phyloP scores from a whole-genome alignment of 64 coral and sea anemone genomes.

The Actinia tenebrosa region DNA sequence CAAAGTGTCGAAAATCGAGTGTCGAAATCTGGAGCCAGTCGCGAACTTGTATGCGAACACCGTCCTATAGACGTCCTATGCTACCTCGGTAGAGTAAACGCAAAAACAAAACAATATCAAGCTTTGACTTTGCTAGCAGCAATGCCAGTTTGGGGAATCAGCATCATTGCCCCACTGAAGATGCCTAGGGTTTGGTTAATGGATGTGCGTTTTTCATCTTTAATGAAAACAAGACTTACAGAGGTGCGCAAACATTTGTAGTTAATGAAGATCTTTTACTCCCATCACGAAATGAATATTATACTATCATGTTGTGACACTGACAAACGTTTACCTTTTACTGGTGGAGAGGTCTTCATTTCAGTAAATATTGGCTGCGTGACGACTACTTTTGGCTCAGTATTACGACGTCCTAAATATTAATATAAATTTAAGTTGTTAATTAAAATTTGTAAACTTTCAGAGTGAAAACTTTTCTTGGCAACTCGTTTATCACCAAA shows the following conservation, averaged over 20 bases:
- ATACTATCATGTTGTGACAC: not conserved
- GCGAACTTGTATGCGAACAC: not conserved
- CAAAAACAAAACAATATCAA: too few relatives aligned
- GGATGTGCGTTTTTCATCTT: too few relatives aligned
- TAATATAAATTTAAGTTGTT: not conserved
- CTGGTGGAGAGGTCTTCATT: not conserved
- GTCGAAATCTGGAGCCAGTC: not conserved
- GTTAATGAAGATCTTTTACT: not conserved
- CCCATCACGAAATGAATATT: not conserved
- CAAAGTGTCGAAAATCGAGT: too few relatives aligned
- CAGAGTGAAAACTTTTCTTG: too few relatives aligned
- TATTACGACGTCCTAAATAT: not conserved
- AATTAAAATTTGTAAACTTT: too few relatives aligned
- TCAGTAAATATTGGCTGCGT: not conserved
- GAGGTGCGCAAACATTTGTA: not conserved
- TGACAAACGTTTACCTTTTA: not conserved
- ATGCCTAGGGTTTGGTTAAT: too few relatives aligned
- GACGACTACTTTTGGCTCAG: not conserved
- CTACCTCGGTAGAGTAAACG: too few relatives aligned
- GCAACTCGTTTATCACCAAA: too few relatives aligned
- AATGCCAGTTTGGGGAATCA: too few relatives aligned
- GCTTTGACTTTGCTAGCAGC: too few relatives aligned
- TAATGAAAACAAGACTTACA: too few relatives aligned
- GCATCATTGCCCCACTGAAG: not conserved
- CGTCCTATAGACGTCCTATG: too few relatives aligned